phyloP scores from a whole-genome alignment of 2,888 invertebrate species.

The Notodonta ziczac region DNA sequence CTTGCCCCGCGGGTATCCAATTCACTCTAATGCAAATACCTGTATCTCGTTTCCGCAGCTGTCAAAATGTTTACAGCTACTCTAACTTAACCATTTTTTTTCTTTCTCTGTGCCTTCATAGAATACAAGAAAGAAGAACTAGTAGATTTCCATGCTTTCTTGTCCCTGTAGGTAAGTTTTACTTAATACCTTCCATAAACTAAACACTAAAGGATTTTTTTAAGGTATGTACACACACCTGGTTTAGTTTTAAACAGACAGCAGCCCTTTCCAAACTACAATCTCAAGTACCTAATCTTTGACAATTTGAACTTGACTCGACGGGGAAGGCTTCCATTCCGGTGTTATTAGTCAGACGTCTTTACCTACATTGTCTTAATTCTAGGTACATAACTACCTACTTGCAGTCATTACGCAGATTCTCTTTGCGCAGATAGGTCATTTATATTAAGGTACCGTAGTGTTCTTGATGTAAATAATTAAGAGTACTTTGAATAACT shows the following conservation, averaged over 20 bases:
- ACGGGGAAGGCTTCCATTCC: conserved; percentile 17
- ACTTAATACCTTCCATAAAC: no score
- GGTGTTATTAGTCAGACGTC: conserved; percentile 23
- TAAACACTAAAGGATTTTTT: no score
- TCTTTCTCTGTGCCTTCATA: no score
- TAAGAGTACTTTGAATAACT: not conserved
- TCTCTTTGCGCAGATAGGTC: not conserved
- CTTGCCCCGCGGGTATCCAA: no score
- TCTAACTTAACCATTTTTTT: no score
- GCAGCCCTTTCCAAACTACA: conserved; percentile 2
- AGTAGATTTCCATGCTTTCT: no score
- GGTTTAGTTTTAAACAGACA: not conserved
- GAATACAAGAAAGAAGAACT: no score
- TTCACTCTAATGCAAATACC: no score
- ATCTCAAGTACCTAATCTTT: conserved; percentile 18
- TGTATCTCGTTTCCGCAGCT: no score
- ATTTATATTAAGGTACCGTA: not conserved
- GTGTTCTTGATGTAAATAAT: not conserved
- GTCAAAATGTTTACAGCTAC: no score
- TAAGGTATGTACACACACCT: no score
- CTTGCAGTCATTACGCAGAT: conserved; percentile 5
- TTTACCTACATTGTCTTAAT: not conserved
- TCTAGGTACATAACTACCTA: not conserved
- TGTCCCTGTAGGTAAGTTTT: no score
- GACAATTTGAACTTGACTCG: conserved; percentile 16